phyloP scores from a whole-genome alignment of 2,797 vertebrate species.

The Sebastolobus alascanus region DNA sequence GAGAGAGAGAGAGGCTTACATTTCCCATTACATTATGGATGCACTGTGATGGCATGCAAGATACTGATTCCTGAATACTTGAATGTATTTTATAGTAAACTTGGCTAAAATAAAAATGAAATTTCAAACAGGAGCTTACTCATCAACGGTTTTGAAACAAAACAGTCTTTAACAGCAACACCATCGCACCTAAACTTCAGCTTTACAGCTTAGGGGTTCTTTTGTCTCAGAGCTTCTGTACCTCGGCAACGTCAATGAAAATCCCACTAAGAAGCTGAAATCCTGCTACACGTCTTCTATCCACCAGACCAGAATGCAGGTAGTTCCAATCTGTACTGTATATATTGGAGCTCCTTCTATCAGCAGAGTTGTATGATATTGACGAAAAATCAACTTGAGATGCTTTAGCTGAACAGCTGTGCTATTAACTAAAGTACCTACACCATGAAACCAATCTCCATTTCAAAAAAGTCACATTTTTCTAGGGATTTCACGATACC shows the following conservation, averaged over 20 bases:
- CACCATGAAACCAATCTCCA: background rate
- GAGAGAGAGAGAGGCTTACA: constrained; percentile 49
- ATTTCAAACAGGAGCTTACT: background rate
- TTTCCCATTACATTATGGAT: constrained; percentile 59
- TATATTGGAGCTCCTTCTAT: background rate
- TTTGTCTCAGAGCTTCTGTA: constrained; percentile 34
- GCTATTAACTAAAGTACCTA: background rate
- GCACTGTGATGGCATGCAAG: constrained; percentile 41
- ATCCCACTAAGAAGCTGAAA: constrained; percentile 27
- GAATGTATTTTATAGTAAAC: constrained; percentile 10
- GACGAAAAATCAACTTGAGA: background rate
- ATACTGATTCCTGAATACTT: constrained; percentile 45
- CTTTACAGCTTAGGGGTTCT: constrained; percentile 13
- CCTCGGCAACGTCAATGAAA: constrained; percentile 24
- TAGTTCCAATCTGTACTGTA: background rate
- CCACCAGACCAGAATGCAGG: background rate
- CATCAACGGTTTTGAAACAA: background rate
- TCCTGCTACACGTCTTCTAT: constrained; percentile 6
- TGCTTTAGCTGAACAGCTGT: background rate
- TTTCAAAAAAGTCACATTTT: background rate
- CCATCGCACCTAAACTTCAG: background rate
- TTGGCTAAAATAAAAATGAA: background rate
- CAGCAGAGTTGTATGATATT: background rate
- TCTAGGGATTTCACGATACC: too few species aligned
- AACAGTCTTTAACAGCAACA: background rate